Percentiles rank a stretch among this genome's conserved stretches.
Conservation (phyloP, 2,888 invertebrate species). For the Malachius bipustulatus region DNA sequence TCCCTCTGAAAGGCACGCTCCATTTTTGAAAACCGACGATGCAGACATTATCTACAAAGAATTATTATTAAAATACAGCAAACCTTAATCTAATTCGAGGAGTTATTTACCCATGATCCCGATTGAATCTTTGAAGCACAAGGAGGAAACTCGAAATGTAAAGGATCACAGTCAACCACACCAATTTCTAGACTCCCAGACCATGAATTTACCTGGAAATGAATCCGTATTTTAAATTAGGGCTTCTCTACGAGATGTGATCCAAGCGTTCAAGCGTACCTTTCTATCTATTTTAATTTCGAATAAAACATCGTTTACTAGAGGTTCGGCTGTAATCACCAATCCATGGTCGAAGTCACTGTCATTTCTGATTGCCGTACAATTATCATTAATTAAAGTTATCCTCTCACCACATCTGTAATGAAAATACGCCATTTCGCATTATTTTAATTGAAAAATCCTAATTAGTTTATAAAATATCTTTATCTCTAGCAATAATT, state of each 20-base stretch:
- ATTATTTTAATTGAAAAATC: background rate
- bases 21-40: slow-evolving; percentile 74
- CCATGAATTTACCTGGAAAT: slow-evolving; percentile 62
- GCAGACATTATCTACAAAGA: slow-evolving; percentile 67
- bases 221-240: slow-evolving; percentile 6
- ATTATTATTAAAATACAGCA: slow-evolving; percentile 9
- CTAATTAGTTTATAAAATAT: background rate
- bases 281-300: slow-evolving; percentile 82
- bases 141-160: slow-evolving; percentile 54
- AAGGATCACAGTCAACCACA: slow-evolving; percentile 57
- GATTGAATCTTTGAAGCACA: slow-evolving; percentile 68
- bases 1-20: slow-evolving; percentile 64
- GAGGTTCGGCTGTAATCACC: slow-evolving; percentile 68
- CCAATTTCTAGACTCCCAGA: slow-evolving; percentile 67
- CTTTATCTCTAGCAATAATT: slow-evolving; percentile 8
- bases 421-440: slow-evolving; percentile 53
- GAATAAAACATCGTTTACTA: slow-evolving; percentile 70
- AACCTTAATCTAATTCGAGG: slow-evolving; percentile 8
- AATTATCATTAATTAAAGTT: slow-evolving; percentile 69
- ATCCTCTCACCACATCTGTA: slow-evolving; percentile 76
- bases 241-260: too few species aligned
- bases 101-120: slow-evolving; percentile 62
- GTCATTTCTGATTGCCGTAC: slow-evolving; percentile 67
- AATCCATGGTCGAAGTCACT: slow-evolving; percentile 83
- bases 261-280: too few species aligned